These are phyloP conservation scores for Willowsia nigromaculata DNA, from an alignment of 2,888 invertebrate species.

Conservation along the genomic window DNA sequence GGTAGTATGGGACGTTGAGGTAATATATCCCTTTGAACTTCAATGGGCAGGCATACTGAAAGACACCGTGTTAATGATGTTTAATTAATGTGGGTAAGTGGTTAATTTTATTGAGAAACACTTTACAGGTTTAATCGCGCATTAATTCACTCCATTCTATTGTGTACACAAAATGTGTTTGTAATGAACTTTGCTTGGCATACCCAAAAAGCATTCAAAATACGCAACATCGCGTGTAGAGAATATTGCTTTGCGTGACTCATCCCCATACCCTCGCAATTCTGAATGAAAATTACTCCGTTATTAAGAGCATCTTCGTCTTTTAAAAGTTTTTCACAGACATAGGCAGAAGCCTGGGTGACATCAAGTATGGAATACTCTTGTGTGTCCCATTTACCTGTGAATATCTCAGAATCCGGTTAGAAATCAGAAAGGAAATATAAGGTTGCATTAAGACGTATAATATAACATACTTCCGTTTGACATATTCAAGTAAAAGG, in stretches of 20 bases:
- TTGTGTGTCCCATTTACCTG: constrained; percentile 26
- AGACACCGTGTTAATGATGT: no score
- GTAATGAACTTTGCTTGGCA: no score
- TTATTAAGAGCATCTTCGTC: constrained; percentile 34
- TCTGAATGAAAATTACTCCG: constrained; percentile 26
- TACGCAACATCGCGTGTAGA: not conserved
- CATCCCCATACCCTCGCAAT: constrained; percentile 32
- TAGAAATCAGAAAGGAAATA: no score
- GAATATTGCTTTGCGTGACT: constrained; percentile 31
- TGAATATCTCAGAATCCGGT: no score
- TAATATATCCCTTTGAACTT: constrained; percentile 32
- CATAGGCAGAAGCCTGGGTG: not conserved
- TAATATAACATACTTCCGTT: no score
- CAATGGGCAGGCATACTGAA: constrained; percentile 32
- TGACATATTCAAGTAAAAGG: not conserved
- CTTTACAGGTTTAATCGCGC: no score
- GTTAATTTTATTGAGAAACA: not conserved
- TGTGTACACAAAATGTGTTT: no score
- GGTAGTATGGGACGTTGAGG: constrained; percentile 16
- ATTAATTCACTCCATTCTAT: no score
- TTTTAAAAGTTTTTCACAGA: not conserved
- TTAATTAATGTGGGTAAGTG: not conserved
- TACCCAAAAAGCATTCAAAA: constrained; percentile 25
- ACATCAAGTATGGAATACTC: not conserved
- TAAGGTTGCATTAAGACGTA: no score